These are phyloP conservation scores for Phocides pigmalion DNA, from an alignment of 1,140 invertebrate genomes.

Conservation along the genomic window DNA sequence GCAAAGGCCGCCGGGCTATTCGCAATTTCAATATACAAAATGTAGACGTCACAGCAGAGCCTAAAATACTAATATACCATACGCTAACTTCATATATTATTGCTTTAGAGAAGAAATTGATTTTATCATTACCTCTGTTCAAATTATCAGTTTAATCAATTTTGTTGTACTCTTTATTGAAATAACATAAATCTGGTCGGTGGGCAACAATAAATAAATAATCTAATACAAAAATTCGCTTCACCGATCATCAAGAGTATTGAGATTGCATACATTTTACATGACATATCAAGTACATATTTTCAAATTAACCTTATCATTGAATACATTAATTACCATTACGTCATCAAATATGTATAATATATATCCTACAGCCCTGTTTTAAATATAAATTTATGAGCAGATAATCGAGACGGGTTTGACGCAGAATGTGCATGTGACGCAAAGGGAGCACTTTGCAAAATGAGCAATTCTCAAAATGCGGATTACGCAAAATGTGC, in stretches of 20 bases:
- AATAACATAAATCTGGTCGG: slow-evolving; percentile 47
- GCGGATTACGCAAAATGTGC: too few species aligned
- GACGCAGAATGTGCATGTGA: too few species aligned
- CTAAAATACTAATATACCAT: too few species aligned
- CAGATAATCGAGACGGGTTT: background rate
- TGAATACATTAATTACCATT: slow-evolving; percentile 21
- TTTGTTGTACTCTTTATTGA: slow-evolving; percentile 32
- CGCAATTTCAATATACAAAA: too few species aligned
- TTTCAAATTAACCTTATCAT: slow-evolving; percentile 22
- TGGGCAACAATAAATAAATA: slow-evolving; percentile 55
- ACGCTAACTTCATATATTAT: too few species aligned
- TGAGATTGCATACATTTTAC: slow-evolving; percentile 44
- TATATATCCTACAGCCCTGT: slow-evolving; percentile 2
- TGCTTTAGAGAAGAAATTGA: background rate
- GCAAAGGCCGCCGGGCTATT: too few species aligned
- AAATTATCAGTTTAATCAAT: slow-evolving; percentile 4
- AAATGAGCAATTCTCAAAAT: too few species aligned
- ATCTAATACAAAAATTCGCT: slow-evolving; percentile 49
- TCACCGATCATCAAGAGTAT: slow-evolving; percentile 46
- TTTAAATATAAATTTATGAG: slow-evolving; percentile 4
- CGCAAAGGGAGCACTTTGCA: too few species aligned
- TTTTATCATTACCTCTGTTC: background rate
- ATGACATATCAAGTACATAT: slow-evolving; percentile 13
- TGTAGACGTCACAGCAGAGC: too few species aligned
- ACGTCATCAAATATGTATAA: slow-evolving; percentile 1